Conservation (phyloP, 2,113 vertebrate genomes). For the Zosterops hypoxanthus region DNA sequence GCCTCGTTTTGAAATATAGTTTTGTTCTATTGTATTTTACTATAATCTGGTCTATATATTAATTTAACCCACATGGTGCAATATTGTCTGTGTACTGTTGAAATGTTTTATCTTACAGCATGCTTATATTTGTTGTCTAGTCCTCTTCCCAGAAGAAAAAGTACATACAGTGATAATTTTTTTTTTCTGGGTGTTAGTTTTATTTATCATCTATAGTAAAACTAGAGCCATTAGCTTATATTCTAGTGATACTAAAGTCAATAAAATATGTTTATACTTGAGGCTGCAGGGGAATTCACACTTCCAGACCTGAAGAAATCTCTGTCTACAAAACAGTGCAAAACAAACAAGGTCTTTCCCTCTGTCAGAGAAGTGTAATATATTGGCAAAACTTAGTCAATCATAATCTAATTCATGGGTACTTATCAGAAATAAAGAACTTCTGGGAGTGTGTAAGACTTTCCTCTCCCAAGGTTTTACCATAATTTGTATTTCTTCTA, state of each 20-base stretch:
- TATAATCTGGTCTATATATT: background rate
- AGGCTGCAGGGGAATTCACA: background rate
- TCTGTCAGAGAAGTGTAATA: background rate
- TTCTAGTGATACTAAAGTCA: background rate
- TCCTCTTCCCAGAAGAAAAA: background rate
- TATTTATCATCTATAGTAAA: background rate
- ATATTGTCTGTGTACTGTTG: background rate
- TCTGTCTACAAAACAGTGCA: background rate
- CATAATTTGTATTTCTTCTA: background rate
- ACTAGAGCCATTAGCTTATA: background rate
- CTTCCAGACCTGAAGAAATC: background rate
- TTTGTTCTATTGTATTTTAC: background rate
- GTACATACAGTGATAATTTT: background rate
- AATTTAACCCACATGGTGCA: background rate
- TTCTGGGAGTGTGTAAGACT: background rate
- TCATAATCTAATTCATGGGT: background rate
- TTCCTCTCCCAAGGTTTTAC: background rate
- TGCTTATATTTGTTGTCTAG: background rate
- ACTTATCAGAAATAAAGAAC: background rate
- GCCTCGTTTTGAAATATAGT: background rate
- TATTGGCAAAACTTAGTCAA: background rate
- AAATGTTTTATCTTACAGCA: background rate
- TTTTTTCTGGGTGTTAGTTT: background rate
- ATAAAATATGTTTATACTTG: background rate
- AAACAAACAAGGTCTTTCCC: background rate